Conservation (phyloP, 1,140 invertebrate species). For the Procambarus clarkii region DNA sequence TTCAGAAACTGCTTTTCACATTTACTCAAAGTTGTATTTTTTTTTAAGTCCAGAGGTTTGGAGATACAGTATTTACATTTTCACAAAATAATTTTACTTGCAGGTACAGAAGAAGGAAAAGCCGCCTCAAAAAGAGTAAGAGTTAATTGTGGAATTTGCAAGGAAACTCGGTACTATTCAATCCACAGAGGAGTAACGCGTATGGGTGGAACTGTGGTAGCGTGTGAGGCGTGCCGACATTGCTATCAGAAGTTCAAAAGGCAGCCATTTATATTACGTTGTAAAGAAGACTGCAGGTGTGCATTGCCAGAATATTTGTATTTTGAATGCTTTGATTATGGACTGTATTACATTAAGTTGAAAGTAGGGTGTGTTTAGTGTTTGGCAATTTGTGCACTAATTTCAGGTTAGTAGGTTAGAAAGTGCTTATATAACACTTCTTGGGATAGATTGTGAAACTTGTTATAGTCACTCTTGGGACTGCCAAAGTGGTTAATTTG, state of each 20-base stretch:
- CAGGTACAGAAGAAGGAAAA: constrained; percentile 61
- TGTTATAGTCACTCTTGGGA: no score
- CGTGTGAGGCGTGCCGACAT: constrained; percentile 58
- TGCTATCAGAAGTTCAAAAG: constrained; percentile 62
- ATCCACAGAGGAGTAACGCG: constrained; percentile 57
- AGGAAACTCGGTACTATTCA: constrained; percentile 59
- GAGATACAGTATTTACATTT: neutral
- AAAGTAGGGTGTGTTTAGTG: no score
- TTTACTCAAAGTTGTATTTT: no score
- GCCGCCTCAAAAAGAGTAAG: constrained; percentile 44
- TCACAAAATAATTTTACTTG: neutral
- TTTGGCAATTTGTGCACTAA: no score
- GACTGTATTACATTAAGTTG: no score
- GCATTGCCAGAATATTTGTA: neutral
- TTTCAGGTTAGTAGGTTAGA: no score
- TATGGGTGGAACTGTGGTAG: constrained; percentile 37
- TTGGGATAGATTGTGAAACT: no score
- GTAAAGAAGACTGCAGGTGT: constrained; percentile 47
- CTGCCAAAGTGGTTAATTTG: no score
- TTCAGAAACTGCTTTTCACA: no score
- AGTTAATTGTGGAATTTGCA: constrained; percentile 53
- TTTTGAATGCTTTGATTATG: no score
- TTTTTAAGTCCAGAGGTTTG: no score
- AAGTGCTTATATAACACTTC: no score
- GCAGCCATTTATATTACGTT: constrained; percentile 44